Evolutionary conservation across 2,888 invertebrate species (phyloP).

Genomic region (Heteromurus nitidus): DNA sequence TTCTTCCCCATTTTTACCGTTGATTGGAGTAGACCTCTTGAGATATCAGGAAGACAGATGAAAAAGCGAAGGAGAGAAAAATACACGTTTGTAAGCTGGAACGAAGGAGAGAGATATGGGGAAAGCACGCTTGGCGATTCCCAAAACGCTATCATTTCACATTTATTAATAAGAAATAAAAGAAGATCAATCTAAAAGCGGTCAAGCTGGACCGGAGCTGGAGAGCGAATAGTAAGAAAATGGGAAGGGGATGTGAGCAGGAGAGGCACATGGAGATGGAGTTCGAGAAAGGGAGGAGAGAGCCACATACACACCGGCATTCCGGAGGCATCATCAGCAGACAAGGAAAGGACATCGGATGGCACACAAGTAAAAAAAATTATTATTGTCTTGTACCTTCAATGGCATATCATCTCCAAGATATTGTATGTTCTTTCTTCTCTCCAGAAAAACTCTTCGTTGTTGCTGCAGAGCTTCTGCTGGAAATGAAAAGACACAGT

Average conservation of each 20-base stretch:
- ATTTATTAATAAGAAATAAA: conserved; percentile 58
- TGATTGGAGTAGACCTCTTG: conserved; percentile 64
- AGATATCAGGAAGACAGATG: conserved; percentile 42
- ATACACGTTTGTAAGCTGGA: not conserved
- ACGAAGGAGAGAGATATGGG: not conserved
- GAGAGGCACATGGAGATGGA: too few relatives aligned
- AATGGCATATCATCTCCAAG: too few relatives aligned
- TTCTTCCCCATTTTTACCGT: conserved; percentile 54
- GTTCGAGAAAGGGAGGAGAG: not conserved
- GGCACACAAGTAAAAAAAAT: conserved; percentile 20
- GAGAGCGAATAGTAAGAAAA: not conserved
- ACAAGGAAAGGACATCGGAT: conserved; percentile 1
- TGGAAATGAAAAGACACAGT: too few relatives aligned
- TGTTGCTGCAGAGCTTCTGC: too few relatives aligned
- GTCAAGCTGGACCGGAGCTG: not conserved
- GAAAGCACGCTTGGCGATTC: not conserved
- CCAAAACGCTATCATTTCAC: conserved; percentile 33
- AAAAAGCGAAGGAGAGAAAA: conserved; percentile 11
- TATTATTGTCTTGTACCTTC: conserved; percentile 46
- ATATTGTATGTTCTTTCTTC: too few relatives aligned
- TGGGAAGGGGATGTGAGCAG: not conserved
- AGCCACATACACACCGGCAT: not conserved
- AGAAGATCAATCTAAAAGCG: conserved; percentile 47
- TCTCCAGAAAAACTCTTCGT: too few relatives aligned
- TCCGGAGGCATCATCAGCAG: not conserved